Conservation (phyloP, 2,888 invertebrate species). For the Coremacera marginata region DNA sequence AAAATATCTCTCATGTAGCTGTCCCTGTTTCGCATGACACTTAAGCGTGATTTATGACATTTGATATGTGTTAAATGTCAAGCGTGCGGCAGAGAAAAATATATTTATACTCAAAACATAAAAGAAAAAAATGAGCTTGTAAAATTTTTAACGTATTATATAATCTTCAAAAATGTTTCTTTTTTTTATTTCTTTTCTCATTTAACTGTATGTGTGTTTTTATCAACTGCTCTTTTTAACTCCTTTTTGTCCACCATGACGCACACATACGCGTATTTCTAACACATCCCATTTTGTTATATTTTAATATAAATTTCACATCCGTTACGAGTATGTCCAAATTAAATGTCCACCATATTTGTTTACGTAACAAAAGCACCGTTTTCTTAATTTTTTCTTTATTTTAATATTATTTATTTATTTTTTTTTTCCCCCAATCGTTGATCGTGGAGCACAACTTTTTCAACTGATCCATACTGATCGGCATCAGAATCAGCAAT, state of each 20-base stretch:
- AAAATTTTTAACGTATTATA: too few species aligned
- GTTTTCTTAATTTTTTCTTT: background rate
- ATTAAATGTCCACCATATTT: constrained; percentile 27
- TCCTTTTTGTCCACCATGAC: background rate
- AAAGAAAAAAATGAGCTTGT: background rate
- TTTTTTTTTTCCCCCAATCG: background rate
- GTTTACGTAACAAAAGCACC: background rate
- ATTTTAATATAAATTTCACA: background rate
- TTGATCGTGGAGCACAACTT: background rate
- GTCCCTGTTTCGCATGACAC: constrained; percentile 41
- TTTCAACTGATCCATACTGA: constrained; percentile 62
- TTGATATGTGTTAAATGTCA: constrained; percentile 43
- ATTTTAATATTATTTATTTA: constrained; percentile 14
- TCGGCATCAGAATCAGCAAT: constrained; percentile 69
- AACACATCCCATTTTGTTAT: too few species aligned
- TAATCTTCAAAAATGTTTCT: background rate
- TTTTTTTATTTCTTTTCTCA: background rate
- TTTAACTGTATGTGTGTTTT: too few species aligned
- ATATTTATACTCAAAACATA: background rate
- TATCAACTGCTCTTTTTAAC: background rate
- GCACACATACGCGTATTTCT: background rate
- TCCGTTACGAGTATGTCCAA: constrained; percentile 3
- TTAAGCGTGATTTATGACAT: constrained; percentile 50
- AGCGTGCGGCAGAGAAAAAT: background rate
- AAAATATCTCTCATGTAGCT: background rate